These are phyloP conservation scores for Agrotis segetum DNA, from an alignment of 2,888 invertebrate species.

Conservation along the genomic window DNA sequence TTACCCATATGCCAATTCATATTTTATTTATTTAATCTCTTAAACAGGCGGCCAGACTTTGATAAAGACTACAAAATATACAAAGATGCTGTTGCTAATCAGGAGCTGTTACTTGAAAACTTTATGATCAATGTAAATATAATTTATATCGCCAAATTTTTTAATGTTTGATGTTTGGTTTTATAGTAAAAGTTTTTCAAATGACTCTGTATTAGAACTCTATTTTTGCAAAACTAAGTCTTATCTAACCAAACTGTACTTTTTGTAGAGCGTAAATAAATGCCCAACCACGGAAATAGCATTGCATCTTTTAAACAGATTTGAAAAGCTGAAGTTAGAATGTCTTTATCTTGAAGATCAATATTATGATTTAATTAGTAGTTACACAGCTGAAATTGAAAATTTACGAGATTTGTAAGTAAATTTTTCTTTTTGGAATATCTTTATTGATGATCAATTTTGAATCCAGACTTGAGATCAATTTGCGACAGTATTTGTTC, in stretches of 20 bases:
- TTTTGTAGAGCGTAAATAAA: conserved; percentile 84
- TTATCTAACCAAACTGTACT: background rate
- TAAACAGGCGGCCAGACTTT: conserved; percentile 91
- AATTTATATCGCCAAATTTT: too few relatives aligned
- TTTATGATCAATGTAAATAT: conserved; percentile 92
- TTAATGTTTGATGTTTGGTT: too few relatives aligned
- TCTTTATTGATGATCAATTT: too few relatives aligned
- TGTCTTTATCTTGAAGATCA: conserved; percentile 94
- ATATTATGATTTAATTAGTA: conserved; percentile 93
- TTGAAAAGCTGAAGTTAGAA: conserved; percentile 94
- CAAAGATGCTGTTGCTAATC: conserved; percentile 92
- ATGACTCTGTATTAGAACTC: too few relatives aligned
- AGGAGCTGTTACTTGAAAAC: conserved; percentile 93
- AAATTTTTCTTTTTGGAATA: too few relatives aligned
- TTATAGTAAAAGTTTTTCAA: too few relatives aligned
- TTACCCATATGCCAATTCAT: background rate
- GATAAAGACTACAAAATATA: conserved; percentile 95
- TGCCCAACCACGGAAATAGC: conserved; percentile 90
- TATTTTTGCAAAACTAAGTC: background rate
- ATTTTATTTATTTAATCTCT: background rate
- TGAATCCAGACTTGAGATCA: too few relatives aligned
- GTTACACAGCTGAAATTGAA: conserved; percentile 93
- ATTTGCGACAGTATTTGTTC: too few relatives aligned
- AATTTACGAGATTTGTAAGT: conserved; percentile 88
- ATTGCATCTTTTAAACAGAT: conserved; percentile 89